Evolutionary conservation across 2,113 vertebrate species (phyloP).

Genomic region (Lepisosteus osseus): DNA sequence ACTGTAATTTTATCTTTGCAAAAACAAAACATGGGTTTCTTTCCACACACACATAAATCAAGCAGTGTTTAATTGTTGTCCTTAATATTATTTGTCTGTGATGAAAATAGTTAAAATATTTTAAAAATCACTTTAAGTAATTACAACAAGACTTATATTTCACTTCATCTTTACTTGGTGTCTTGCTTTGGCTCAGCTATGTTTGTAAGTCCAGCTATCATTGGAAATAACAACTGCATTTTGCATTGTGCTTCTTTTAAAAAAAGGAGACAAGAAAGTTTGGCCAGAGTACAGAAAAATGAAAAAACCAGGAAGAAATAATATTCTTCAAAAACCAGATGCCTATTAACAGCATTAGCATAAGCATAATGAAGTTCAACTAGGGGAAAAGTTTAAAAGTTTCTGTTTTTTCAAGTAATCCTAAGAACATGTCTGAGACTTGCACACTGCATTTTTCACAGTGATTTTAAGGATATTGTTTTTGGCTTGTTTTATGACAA

Average conservation of each 20-base stretch:
- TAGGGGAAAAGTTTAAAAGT: constrained; percentile 1
- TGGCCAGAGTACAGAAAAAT: constrained; percentile 16
- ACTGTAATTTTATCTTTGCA: constrained; percentile 11
- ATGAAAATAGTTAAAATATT: too few relatives aligned
- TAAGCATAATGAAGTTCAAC: constrained; percentile 15
- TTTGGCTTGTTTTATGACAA: too few relatives aligned
- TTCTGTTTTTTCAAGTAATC: not conserved
- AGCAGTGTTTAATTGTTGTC: not conserved
- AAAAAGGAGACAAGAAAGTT: constrained; percentile 43
- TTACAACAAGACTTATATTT: too few relatives aligned
- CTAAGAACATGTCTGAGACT: too few relatives aligned
- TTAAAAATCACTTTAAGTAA: too few relatives aligned
- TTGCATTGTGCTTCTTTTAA: too few relatives aligned
- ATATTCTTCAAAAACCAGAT: constrained; percentile 19
- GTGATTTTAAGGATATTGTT: too few relatives aligned
- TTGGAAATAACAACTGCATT: too few relatives aligned
- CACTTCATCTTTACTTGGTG: too few relatives aligned
- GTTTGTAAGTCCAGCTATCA: too few relatives aligned
- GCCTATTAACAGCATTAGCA: constrained; percentile 22
- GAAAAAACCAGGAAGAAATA: not conserved
- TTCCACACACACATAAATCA: constrained; percentile 1
- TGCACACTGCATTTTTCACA: too few relatives aligned
- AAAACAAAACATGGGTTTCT: constrained; percentile 17
- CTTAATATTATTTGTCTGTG: not conserved
- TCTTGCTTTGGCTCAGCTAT: constrained; percentile 28